A percentile compares a stretch with the other conserved stretches of the same genome.
These are phyloP conservation scores for Drosophila azteca DNA, from an alignment of 1,140 invertebrate genomes.

Conservation along the genomic window DNA sequence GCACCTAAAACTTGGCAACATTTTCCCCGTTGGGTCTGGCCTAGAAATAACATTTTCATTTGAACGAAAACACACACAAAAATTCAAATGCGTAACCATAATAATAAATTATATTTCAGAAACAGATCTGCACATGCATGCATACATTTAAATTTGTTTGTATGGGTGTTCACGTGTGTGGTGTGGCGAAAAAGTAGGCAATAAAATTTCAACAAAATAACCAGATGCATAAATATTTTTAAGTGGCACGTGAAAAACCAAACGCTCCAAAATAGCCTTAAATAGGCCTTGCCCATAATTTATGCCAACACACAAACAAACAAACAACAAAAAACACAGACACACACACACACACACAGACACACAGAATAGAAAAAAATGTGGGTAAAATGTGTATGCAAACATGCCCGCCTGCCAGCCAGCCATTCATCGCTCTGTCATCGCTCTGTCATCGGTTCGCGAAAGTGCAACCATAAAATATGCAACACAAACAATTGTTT, in stretches of 20 bases:
- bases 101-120: conserved; percentile 69
- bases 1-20: not conserved
- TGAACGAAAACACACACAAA: conserved; percentile 12
- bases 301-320: conserved; percentile 26
- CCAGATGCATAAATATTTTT: conserved; percentile 60
- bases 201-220: conserved; percentile 54
- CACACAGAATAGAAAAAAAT: conserved; percentile 4
- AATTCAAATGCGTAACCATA: conserved; percentile 47
- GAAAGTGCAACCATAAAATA: conserved; percentile 37
- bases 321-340: conserved; percentile 22
- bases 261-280: conserved; percentile 28
- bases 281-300: conserved; percentile 46
- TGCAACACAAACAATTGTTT: conserved; percentile 54
- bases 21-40: conserved; percentile 7
- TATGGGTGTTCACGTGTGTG: not conserved
- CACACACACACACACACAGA: conserved; percentile 1
- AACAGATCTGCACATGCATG: conserved; percentile 14
- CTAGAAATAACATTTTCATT: conserved; percentile 28
- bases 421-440: not conserved
- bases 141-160: not conserved
- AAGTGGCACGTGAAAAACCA: conserved; percentile 28
- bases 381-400: conserved; percentile 37
- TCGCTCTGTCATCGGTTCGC: not conserved
- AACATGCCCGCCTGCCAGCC: not conserved
- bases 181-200: conserved; percentile 38